Evolutionary conservation across 2,888 invertebrate species (phyloP), one percentile per base, ranked within the genome.

Genomic region (Apocheima hispidaria): DNA sequence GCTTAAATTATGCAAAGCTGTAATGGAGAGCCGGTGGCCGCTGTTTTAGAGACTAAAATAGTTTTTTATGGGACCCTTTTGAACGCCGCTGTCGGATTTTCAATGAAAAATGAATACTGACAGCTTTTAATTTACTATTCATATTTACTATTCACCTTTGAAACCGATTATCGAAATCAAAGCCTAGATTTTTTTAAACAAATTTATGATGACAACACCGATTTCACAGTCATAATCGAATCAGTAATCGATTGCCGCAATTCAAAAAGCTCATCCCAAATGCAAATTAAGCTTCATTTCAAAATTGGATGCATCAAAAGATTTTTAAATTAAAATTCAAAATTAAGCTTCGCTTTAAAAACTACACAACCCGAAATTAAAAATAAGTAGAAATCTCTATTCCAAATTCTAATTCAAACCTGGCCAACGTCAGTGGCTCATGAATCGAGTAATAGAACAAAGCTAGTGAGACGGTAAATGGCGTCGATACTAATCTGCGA

Each of bases 401-500:
- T 70, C 66, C 60, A 26, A 66, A 64, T 76, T 65, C 61, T 20
- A 66, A 63, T 74, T 60, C 57, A 57, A 63, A 61, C 44, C 60
- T 63, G 35, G 51, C 36, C 53, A 66, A 44, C 63, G 55, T 55
- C 44, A 54, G 53, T 36, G 21, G 56, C 52, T 43, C 55, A 55
- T 64, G 56, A 87, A 84, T 86, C 78, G 79, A 82, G 90, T 88
- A 91, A 91, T 84, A 78, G 77, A 57, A 62, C 61, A 62, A 62
- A 56, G 73, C 77, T 77, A 81, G 83, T 83, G 84, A 84, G 83
- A 81, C 86, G 86, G 91, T 88, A 90, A 88, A 88, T 86, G 80
- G 84, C 83, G 74, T 85, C 87, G 92, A 92, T 92, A 89, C 86
- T 91, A 91, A 92, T 92, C 92, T 90, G 81, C 73, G 87, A 91